Conservation (phyloP, 1,140 invertebrate species). For the Ridgeia piscesae region DNA sequence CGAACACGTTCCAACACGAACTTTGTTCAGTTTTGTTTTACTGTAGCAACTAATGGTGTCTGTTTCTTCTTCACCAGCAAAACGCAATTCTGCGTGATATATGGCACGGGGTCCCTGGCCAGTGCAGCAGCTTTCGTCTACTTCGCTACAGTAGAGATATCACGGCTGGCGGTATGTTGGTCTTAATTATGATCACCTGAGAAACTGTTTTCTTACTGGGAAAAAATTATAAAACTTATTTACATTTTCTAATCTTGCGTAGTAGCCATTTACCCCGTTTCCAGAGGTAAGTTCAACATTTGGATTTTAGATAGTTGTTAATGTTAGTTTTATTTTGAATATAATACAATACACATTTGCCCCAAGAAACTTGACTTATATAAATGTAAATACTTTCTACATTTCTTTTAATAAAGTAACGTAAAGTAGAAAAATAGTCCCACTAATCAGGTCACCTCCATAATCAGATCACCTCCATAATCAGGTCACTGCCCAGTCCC, state of each 20-base stretch:
- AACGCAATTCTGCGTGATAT: constrained; percentile 36
- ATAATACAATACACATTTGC: not conserved
- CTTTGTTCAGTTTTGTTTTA: no score
- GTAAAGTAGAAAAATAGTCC: no score
- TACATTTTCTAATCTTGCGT: not conserved
- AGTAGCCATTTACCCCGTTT: no score
- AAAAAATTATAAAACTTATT: not conserved
- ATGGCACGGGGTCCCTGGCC: constrained; percentile 33
- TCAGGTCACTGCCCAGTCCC: no score
- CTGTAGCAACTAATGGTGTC: not conserved
- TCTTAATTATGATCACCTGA: not conserved
- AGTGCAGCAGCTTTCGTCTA: constrained; percentile 37
- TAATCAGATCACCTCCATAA: no score
- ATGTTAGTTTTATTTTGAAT: no score
- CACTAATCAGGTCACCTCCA: no score
- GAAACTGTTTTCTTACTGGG: not conserved
- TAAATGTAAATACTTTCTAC: not conserved
- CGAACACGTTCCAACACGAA: no score
- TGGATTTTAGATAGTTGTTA: not conserved
- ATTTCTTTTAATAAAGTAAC: not conserved
- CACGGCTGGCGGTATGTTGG: constrained; percentile 37
- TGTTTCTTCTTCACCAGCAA: constrained; percentile 21
- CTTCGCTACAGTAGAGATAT: constrained; percentile 33
- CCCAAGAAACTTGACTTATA: not conserved
- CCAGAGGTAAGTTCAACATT: not conserved